Evolutionary conservation across 2,797 vertebrate species (phyloP), one percentile per base, ranked within the genome.

Genomic region (Emydoidea blandingii): DNA sequence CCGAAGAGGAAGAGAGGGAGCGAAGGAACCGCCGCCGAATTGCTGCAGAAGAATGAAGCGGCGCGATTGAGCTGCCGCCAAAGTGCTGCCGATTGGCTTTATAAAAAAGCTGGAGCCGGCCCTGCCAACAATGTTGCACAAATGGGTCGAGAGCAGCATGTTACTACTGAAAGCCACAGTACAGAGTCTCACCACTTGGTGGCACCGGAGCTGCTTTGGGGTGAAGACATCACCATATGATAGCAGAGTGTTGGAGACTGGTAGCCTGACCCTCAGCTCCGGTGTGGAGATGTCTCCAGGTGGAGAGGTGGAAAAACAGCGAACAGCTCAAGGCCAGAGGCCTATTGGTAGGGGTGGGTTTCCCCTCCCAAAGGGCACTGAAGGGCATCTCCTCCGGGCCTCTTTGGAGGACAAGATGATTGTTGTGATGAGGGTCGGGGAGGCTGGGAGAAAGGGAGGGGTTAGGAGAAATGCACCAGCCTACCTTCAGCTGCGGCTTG

Each of bases 401-500:
- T 86, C 18, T 29, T 31, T 4, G 12, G 19, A 34, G 37, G 44
- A 12, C 3, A 41, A 12, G 37, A 31, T 16, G 41, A 23, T 27
- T 21, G 53, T 44, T n/a, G 34, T 34, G 44, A 41, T 6, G 27
- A 37, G 68, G 19, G 27, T 25, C 5, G 2, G 21, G 4, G 11
- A 4, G 50, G 10, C 10, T 53, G 53, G 31, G 91, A 92, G 41
- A 92, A 94, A 85, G 86, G 11, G 49, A 3, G 4, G 25, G 23
- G 3, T 83, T 57, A 81, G 16, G 6, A 74, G 6, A 57, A 79
- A 27, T 31, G 56, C 79, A 96, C 92, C 91, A 81, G 27, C 97
- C 92, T 95, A 98, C 98, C 98, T 98, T 98, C 68, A 98, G 92
- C 95, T 98, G 88, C 47, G 98, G 83, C 95, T 97, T 98, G 10